A percentile compares a stretch with the other conserved stretches of the same genome.
Conservation (phyloP, 2,113 vertebrate species). For the Megalops atlanticus region DNA sequence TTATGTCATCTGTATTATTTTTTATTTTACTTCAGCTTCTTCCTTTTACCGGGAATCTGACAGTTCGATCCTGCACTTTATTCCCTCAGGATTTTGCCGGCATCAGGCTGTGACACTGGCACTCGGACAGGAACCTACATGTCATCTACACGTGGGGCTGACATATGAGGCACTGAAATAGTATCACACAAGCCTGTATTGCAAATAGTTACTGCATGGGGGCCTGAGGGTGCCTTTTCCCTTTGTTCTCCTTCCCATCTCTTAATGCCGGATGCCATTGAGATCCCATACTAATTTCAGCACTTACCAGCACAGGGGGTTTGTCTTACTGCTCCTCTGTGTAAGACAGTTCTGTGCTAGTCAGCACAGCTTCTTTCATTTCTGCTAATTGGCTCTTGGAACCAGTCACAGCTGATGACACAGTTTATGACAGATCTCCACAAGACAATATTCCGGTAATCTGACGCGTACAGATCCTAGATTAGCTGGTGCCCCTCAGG, state of each 20-base stretch:
- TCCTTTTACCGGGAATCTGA: too few species aligned
- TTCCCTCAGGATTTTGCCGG: too few species aligned
- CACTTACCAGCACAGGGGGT: neutral
- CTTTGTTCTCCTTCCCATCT: neutral
- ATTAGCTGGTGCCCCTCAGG: neutral
- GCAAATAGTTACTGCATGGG: neutral
- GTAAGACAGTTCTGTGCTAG: neutral
- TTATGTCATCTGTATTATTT: too few species aligned
- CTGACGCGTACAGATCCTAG: neutral
- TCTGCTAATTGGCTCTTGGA: neutral
- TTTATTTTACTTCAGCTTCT: too few species aligned
- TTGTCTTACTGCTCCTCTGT: neutral
- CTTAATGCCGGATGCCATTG: neutral
- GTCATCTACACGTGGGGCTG: neutral
- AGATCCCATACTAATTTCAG: neutral
- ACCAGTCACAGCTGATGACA: neutral
- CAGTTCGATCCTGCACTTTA: too few species aligned
- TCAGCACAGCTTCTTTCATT: neutral
- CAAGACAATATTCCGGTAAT: neutral
- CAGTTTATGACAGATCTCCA: neutral
- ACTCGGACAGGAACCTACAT: too few species aligned
- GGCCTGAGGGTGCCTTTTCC: neutral
- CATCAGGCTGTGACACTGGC: too few species aligned
- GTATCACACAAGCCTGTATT: neutral
- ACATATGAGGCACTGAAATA: neutral